A percentile compares a stretch with the other conserved stretches of the same genome.
phyloP scores from a whole-genome alignment of 2,888 invertebrate species.

The Dasypolia templi region DNA sequence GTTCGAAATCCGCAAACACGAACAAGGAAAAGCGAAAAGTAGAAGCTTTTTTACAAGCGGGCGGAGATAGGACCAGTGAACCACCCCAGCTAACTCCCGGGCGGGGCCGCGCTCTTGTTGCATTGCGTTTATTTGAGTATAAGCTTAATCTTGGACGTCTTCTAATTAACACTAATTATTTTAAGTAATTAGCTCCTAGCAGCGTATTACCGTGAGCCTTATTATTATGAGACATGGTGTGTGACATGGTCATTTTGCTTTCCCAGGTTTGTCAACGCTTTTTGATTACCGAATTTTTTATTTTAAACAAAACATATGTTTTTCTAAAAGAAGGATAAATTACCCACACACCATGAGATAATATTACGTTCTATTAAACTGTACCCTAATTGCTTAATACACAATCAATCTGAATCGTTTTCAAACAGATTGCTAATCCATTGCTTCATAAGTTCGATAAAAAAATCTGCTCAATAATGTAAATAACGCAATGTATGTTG shows the following conservation, averaged over 20 bases:
- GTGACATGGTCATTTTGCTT: conserved; percentile 30
- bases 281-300: conserved; percentile 12
- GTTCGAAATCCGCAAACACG: conserved; percentile 62
- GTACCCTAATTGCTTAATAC: no score
- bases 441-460: no score
- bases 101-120: conserved; percentile 66
- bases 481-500: no score
- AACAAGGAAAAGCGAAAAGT: conserved; percentile 59
- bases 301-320: neutral
- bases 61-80: conserved; percentile 52
- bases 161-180: conserved; percentile 74
- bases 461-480: no score
- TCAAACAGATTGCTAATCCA: no score
- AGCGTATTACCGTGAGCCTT: conserved; percentile 66
- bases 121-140: conserved; percentile 71
- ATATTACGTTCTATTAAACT: neutral
- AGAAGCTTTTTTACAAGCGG: conserved; percentile 67
- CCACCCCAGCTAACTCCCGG: conserved; percentile 64
- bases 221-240: conserved; percentile 67
- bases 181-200: conserved; percentile 68
- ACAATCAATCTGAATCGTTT: no score
- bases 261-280: neutral
- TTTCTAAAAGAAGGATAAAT: neutral
- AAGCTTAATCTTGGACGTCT: conserved; percentile 74
- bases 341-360: neutral